Evolutionary conservation across 2,888 invertebrate species (phyloP).

Genomic region (Yponomeuta cagnagella): DNA sequence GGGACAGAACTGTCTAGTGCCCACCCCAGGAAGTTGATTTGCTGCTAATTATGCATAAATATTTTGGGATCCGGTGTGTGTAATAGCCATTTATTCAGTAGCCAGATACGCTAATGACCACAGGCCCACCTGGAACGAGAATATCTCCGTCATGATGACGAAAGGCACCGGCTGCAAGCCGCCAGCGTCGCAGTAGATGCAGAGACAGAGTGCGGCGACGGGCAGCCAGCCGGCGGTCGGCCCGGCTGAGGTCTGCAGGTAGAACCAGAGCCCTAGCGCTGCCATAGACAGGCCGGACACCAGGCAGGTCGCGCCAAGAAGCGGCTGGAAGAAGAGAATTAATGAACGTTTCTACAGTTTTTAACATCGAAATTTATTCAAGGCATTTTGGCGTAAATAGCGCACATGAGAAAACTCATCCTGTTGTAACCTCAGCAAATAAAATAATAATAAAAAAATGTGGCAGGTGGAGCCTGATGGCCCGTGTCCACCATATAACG

Average conservation of each 20-base stretch:
- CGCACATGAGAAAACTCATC: no score
- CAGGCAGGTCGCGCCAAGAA: constrained; percentile 54
- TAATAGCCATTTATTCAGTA: background rate
- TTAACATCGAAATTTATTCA: background rate
- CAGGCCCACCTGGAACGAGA: constrained; percentile 52
- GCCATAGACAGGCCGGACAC: constrained; percentile 56
- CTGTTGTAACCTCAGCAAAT: no score
- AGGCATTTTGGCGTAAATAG: no score
- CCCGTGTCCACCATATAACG: no score
- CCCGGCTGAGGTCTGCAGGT: constrained; percentile 26
- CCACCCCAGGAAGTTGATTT: no score
- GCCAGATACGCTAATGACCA: background rate
- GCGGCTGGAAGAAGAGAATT: constrained; percentile 36
- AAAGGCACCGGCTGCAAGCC: constrained; percentile 66
- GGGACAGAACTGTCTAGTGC: no score
- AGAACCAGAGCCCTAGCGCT: constrained; percentile 59
- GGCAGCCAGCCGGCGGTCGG: constrained; percentile 43
- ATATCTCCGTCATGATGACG: constrained; percentile 69
- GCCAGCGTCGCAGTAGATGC: constrained; percentile 66
- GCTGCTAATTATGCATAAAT: no score
- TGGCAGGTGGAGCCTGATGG: no score
- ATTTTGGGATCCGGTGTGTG: no score
- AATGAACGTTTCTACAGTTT: background rate
- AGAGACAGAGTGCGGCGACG: constrained; percentile 54
- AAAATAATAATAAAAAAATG: background rate